These are phyloP conservation scores for Cotesia chilonis DNA, from an alignment of 1,140 invertebrate genomes.

Conservation along the genomic window DNA sequence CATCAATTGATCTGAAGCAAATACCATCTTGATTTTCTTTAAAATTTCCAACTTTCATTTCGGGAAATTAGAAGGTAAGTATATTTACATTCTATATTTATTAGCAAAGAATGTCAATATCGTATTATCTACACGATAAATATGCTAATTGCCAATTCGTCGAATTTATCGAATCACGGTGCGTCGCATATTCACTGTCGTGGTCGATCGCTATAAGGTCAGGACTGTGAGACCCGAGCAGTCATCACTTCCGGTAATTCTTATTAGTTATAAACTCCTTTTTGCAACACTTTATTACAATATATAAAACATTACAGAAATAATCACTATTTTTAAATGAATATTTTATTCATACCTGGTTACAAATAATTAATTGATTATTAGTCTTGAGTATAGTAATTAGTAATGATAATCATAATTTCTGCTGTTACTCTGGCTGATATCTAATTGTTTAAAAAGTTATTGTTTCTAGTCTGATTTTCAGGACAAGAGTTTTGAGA, in stretches of 20 bases:
- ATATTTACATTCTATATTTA: no score
- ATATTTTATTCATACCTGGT: no score
- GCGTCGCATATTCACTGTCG: slow-evolving; percentile 44
- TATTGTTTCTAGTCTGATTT: no score
- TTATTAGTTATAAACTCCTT: slow-evolving; percentile 5
- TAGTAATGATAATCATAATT: no score
- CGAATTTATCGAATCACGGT: slow-evolving; percentile 41
- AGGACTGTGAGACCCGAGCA: slow-evolving; percentile 50
- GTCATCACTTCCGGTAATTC: slow-evolving; percentile 51
- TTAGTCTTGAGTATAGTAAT: no score
- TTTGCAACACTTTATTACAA: background rate
- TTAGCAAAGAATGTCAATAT: background rate
- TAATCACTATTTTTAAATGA: no score
- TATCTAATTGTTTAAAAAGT: no score
- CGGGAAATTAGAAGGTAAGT: no score
- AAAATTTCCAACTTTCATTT: background rate
- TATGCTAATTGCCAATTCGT: slow-evolving; percentile 29
- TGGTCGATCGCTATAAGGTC: slow-evolving; percentile 48
- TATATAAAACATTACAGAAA: background rate
- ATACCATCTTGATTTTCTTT: background rate
- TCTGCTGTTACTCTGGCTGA: no score
- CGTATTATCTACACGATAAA: slow-evolving; percentile 15
- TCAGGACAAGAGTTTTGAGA: no score
- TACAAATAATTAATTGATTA: no score
- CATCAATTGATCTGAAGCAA: no score